A percentile compares a stretch with the other conserved stretches of the same genome.
These are phyloP conservation scores for Butastur rufipennis DNA, from an alignment of 2,113 vertebrate species.

Conservation along the genomic window DNA sequence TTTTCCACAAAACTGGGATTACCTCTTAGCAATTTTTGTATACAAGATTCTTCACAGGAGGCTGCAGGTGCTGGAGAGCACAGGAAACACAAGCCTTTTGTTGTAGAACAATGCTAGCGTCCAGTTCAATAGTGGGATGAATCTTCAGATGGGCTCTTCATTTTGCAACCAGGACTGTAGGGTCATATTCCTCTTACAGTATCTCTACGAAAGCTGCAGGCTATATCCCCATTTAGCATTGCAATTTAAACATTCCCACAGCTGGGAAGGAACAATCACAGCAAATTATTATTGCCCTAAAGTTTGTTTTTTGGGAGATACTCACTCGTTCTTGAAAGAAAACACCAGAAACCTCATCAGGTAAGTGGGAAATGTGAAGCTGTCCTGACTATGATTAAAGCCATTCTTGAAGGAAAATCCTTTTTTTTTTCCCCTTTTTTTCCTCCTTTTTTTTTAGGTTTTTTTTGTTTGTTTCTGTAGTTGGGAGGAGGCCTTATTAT, in stretches of 20 bases:
- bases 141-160: neutral
- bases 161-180: neutral
- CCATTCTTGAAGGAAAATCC: neutral
- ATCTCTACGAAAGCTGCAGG: neutral
- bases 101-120: accelerated
- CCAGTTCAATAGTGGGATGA: neutral
- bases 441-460: no score
- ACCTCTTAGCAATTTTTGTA: neutral
- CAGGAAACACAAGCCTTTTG: neutral
- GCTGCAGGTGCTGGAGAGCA: neutral
- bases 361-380: neutral
- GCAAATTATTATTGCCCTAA: neutral
- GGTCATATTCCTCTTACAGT: neutral
- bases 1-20: neutral
- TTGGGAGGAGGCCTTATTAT: neutral
- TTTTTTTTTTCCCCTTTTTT: neutral
- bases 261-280: neutral
- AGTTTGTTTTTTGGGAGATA: neutral
- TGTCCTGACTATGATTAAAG: neutral
- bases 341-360: neutral
- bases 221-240: neutral
- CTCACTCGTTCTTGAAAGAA: neutral
- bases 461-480: neutral
- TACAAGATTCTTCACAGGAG: neutral
- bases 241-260: neutral